phyloP scores from a whole-genome alignment of 1,140 invertebrate species.

The Lineus longissimus region DNA sequence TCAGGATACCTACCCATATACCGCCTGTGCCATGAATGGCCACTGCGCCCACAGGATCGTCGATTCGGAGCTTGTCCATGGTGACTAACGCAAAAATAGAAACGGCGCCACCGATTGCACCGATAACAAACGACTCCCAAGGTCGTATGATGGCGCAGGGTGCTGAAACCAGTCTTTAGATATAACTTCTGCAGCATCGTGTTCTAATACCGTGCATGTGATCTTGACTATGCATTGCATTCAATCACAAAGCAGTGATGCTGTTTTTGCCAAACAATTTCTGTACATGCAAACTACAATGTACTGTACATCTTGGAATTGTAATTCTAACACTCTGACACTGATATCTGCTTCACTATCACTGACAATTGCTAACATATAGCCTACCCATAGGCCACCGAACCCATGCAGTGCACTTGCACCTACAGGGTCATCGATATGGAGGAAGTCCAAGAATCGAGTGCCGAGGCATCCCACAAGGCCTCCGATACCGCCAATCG shows the following conservation, averaged over 20 bases:
- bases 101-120: constrained; percentile 71
- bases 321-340: no score
- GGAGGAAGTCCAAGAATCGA: constrained; percentile 70
- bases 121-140: constrained; percentile 82
- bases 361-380: neutral
- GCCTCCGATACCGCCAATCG: constrained; percentile 78
- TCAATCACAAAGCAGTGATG: no score
- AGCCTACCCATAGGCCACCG: constrained; percentile 41
- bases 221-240: no score
- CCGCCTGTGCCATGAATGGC: constrained; percentile 71
- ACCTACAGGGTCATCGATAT: constrained; percentile 87
- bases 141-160: constrained; percentile 82
- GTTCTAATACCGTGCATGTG: no score
- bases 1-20: constrained; percentile 27
- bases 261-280: no score
- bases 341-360: neutral
- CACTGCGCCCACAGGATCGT: constrained; percentile 87
- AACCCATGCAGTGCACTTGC: constrained; percentile 80
- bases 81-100: constrained; percentile 68
- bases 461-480: constrained; percentile 67
- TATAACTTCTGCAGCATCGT: no score
- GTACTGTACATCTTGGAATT: no score
- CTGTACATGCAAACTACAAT: no score
- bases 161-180: constrained; percentile 56
- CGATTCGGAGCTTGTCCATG: constrained; percentile 73